Base-by-base conservation (phyloP, 2,113 vertebrate genomes). In the Siphamia tubifer region DNA sequence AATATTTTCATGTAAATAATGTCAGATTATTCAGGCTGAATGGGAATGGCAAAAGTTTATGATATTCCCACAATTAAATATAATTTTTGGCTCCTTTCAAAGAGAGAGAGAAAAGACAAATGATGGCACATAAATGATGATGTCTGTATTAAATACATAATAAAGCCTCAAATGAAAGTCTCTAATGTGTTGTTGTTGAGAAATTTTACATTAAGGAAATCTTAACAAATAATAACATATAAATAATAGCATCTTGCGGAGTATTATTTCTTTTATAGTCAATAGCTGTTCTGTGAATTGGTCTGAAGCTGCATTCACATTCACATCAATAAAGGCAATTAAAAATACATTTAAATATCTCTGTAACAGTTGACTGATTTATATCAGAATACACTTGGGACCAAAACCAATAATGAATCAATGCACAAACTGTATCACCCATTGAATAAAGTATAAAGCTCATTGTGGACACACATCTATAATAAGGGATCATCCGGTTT, bases 71-170 rank as follows among this genome's bases (percentile, higher is more conserved):
- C 20, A 60, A 39, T 45, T 47, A 43, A 68, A 68, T 32, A 32
- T 28, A 21, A 65, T 71, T 63, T 74, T 60, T 30, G 40, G 30
- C 39, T 66, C 38, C 42, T 57, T 72, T 80, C 44, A 67, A 51
- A 60, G 27, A 24, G 30, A 68, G 48, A 67, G 36, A 21, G 43
- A 5, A 27, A 48, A 75, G 9, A 21, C 45, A 54, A 4, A 52
- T 71, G 70, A 49, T 8, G 30, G 30, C 47, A 24, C 62, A 63
- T 36, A 77, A 66, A 49, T 38, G 48, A 23, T 23, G 25, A 39
- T 51, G n/a, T 38, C 2, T 36, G 27, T 8, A 2, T 31, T 43
- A 69, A 70, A 66, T 80, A 72, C 53, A 77, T 74, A 53, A 82
- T 74, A 25, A 9, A 44, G 52, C 48, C 34, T 61, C 54, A 39